Percentiles rank a stretch among this genome's conserved stretches.
Conservation (phyloP, 2,113 vertebrate genomes). For the Ibidorhyncha struthersii region DNA sequence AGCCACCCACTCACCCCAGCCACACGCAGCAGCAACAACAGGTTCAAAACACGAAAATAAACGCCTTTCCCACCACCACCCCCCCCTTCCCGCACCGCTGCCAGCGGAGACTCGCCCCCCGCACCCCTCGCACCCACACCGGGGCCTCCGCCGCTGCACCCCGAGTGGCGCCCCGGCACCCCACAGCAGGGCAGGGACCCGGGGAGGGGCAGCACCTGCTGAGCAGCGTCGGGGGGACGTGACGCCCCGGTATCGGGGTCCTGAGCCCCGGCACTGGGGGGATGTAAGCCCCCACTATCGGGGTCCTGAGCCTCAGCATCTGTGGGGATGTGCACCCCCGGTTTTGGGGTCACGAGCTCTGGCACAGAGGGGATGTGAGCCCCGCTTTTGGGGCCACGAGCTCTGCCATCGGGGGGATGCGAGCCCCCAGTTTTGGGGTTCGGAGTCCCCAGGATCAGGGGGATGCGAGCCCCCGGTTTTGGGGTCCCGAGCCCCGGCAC, state of each 20-base stretch:
- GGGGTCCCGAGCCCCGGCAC: not conserved
- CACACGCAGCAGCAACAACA: conserved; percentile 43
- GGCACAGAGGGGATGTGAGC: not conserved
- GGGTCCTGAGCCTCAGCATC: not conserved
- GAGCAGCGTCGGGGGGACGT: not conserved
- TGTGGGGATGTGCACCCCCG: not conserved
- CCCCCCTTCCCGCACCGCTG: not conserved
- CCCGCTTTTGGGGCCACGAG: not conserved
- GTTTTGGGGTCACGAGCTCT: not conserved
- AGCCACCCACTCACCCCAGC: conserved; percentile 21
- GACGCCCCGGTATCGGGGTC: not conserved
- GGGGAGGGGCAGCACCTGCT: not conserved
- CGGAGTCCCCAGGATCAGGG: not conserved
- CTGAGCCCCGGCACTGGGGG: not conserved
- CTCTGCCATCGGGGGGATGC: too few relatives aligned
- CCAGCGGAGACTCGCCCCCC: not conserved
- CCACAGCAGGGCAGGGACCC: not conserved
- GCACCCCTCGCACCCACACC: not conserved
- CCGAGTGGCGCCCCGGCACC: not conserved
- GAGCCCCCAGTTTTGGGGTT: not conserved
- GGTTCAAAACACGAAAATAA: conserved; percentile 52
- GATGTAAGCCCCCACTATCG: not conserved
- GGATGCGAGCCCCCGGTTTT: not conserved
- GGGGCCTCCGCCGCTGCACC: not conserved
- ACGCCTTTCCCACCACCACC: not conserved